Evolutionary conservation across 30 jellyfish, hydroid and myxozoan genomes (phyloP), one percentile per base, ranked within the genome.

Genomic region (Nemopilema nomurai): DNA sequence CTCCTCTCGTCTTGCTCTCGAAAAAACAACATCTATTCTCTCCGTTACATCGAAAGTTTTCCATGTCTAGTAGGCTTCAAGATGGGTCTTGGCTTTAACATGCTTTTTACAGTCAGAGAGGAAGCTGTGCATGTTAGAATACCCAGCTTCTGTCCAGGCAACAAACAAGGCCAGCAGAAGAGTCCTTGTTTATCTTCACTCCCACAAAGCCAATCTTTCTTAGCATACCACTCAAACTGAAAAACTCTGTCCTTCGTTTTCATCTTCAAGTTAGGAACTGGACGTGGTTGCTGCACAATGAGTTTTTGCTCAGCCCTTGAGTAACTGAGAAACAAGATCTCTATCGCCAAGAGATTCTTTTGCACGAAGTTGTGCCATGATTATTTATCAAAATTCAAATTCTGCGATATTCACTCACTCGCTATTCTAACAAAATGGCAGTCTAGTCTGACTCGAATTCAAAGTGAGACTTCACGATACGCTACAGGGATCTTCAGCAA

Each of bases 121-220:
- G 81, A 77, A 77, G 32, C 81, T 25, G 83, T 77, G 87, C 87
- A 77, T 77, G 82, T 79, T 79, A n/a, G 68, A 9, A 33, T 79
- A 79, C 32, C 89, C 89, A 16, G 85, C 21, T 66, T 28, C 82
- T 31, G 91, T 69, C 91, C 91, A 81, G 22, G 84, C 23, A 81
- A 77, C 62, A 81, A 67, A 69, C 91, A 81, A 7, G 86, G 91
- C 91, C 91, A 81, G 51, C 91, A 69, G 53, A 81, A 81, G 25
- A 81, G 76, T 17, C 91, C 28, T 50, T 81, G 29, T 19, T 41
- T 13, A 41, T 41, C 57, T 13, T 41, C 57, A 41, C 57, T 41
- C 57, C 57, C 57, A 41, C 57, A 41, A 41, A 41, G 57, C 57
- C 57, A 41, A 13, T 3, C 53, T 49, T 62, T 77, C 63, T 28